Evolutionary conservation across 92 coral and sea anemone species (phyloP), one percentile per base, ranked within the genome.

Genomic region (Umimayanthus chanpuru): DNA sequence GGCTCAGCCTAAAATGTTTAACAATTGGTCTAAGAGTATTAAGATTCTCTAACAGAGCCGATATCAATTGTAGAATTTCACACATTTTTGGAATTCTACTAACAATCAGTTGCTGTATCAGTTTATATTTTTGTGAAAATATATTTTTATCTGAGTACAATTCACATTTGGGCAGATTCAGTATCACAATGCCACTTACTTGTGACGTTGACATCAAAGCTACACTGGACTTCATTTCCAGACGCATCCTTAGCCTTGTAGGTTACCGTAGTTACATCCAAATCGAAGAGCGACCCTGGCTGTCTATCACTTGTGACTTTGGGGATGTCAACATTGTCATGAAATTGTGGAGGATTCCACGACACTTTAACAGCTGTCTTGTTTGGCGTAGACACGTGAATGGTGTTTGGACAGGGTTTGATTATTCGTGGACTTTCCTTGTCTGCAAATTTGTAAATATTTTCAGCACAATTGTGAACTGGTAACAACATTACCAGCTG

Each of bases 271-370:
- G 15, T 41, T 29, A 26, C 76, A 50, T 44, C 65, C 23, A 53
- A 10, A 7, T 16, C 10, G 0, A 83, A 70, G 18, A 40, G 38
- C 2, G 77, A 71, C 4, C 87, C 87, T 3, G 77, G 87, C 64
- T 83, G 64, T 30, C 26, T 47, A 55, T 28, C 20, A 32, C 78
- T 83, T 43, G 58, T 43, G 47, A 83, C 87, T 28, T 36, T 50
- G 25, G 64, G 23, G 23, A 83, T 40, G 65, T 20, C 67, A 15
- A 83, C 87, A 71, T 83, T 83, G 79, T 83, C 87, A 29, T 28
- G 87, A 71, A 83, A 83, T 16, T 70, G 87, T 49, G 87, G 87
- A 23, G 67, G 87, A 8, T n/a, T 28, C 87, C 87, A 83, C 28
- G 65, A 26, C 25, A 83, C 87, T 7, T 47, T 47, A 5, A 25